Evolutionary conservation across 2,797 vertebrate genomes (phyloP).

Genomic region (Neosilurus hyrtlii): DNA sequence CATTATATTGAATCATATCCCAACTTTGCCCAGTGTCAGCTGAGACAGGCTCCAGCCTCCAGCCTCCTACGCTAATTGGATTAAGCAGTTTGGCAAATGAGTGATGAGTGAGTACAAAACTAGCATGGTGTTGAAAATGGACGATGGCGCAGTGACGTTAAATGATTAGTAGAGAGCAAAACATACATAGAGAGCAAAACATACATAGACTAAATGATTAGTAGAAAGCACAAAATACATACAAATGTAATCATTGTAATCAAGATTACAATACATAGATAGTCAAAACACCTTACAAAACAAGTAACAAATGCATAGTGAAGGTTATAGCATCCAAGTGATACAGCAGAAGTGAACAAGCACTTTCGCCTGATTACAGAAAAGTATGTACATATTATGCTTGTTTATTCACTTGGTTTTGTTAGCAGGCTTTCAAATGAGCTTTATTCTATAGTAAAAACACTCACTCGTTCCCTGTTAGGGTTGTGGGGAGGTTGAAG

Average conservation of each 20-base stretch:
- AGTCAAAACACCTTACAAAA: too few relatives aligned
- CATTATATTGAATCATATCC: too few relatives aligned
- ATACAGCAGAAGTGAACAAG: neutral
- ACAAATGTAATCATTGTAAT: too few relatives aligned
- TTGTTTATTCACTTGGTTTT: neutral
- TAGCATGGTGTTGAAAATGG: neutral
- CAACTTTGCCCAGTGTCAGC: too few relatives aligned
- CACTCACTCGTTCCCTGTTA: too few relatives aligned
- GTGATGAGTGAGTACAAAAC: neutral
- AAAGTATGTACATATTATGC: neutral
- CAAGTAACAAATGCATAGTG: neutral
- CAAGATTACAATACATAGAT: too few relatives aligned
- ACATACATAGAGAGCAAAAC: neutral
- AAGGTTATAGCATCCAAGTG: neutral
- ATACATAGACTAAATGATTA: too few relatives aligned
- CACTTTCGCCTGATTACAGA: too few relatives aligned
- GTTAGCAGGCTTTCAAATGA: neutral
- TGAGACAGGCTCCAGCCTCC: too few relatives aligned
- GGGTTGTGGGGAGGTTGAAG: too few relatives aligned
- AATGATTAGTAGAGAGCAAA: neutral
- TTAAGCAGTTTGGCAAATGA: too few relatives aligned
- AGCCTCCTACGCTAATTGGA: too few relatives aligned
- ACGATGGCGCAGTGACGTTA: neutral
- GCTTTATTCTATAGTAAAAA: neutral
- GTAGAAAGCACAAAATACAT: neutral